Evolutionary conservation across 2,888 invertebrate genomes (phyloP).

Genomic region (Lamellibrachia satsuma): DNA sequence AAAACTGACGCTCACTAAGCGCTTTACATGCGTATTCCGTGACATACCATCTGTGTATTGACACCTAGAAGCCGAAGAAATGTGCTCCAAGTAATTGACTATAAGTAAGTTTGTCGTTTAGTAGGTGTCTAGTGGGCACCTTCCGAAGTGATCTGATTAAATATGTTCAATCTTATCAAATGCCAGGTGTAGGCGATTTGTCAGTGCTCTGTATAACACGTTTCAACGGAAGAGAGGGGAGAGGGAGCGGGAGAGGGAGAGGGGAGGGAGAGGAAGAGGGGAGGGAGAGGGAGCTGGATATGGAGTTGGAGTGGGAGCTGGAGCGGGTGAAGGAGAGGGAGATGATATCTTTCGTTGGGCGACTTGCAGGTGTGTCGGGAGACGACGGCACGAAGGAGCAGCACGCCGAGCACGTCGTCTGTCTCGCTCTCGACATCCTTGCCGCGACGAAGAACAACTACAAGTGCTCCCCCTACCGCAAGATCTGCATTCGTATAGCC

Average conservation of each 20-base stretch:
- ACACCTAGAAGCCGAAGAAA: no score
- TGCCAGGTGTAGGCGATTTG: no score
- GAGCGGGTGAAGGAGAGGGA: neutral
- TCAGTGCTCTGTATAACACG: no score
- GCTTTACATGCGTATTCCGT: no score
- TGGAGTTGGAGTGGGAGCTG: neutral
- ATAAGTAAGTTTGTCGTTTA: no score
- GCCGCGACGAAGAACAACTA: constrained; percentile 40
- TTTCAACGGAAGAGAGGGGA: neutral
- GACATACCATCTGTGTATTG: no score
- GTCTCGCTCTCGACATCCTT: constrained; percentile 44
- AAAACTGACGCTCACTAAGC: no score
- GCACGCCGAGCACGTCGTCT: constrained; percentile 48
- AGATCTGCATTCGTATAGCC: constrained; percentile 46
- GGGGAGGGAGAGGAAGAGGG: neutral
- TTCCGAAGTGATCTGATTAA: no score
- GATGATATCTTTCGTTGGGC: neutral
- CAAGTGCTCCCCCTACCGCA: constrained; percentile 38
- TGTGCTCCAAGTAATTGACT: no score
- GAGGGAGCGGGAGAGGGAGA: no score
- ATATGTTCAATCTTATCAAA: no score
- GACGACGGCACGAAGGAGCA: constrained; percentile 42
- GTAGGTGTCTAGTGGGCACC: no score
- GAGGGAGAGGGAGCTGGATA: neutral
- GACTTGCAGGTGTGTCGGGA: constrained; percentile 45